phyloP scores from a whole-genome alignment of 2,888 invertebrate genomes.

The Thysanoteuthis rhombus region DNA sequence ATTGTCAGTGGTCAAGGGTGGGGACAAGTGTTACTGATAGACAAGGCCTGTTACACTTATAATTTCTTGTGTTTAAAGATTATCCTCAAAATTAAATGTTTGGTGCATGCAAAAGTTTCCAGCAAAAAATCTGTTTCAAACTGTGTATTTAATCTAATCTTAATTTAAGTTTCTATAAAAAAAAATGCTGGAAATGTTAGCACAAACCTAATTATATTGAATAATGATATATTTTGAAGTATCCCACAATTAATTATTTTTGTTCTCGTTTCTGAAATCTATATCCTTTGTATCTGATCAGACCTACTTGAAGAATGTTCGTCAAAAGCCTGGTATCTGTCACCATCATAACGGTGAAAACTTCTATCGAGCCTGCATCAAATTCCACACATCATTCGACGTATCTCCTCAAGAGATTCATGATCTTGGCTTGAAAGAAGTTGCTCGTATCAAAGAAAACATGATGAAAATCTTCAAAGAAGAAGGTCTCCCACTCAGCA shows the following conservation, averaged over 20 bases:
- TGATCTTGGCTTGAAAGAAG: slow-evolving; percentile 59
- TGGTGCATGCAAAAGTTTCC: no score
- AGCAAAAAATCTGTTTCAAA: no score
- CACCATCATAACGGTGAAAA: slow-evolving; percentile 55
- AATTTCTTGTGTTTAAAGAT: no score
- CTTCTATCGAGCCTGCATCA: slow-evolving; percentile 56
- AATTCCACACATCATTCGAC: slow-evolving; percentile 56
- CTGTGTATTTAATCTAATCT: no score
- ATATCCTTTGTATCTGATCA: slow-evolving; percentile 30
- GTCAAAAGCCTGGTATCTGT: slow-evolving; percentile 54
- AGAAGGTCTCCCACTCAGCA: slow-evolving; percentile 36
- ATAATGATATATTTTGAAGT: neutral
- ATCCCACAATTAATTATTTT: neutral
- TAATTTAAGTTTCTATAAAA: no score
- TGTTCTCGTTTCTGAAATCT: neutral
- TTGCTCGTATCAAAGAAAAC: slow-evolving; percentile 54
- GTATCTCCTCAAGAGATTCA: slow-evolving; percentile 60
- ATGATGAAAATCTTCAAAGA: slow-evolving; percentile 40
- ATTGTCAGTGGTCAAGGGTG: no score
- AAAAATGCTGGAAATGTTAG: no score
- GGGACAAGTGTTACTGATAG: no score
- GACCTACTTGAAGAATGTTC: slow-evolving; percentile 46
- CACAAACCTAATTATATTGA: neutral
- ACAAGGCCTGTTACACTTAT: no score
- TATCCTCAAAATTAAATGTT: no score